A percentile compares a stretch with the other conserved stretches of the same genome.
These are phyloP conservation scores for Onychostruthus taczanowskii DNA, from an alignment of 2,113 vertebrate species.

Conservation along the genomic window DNA sequence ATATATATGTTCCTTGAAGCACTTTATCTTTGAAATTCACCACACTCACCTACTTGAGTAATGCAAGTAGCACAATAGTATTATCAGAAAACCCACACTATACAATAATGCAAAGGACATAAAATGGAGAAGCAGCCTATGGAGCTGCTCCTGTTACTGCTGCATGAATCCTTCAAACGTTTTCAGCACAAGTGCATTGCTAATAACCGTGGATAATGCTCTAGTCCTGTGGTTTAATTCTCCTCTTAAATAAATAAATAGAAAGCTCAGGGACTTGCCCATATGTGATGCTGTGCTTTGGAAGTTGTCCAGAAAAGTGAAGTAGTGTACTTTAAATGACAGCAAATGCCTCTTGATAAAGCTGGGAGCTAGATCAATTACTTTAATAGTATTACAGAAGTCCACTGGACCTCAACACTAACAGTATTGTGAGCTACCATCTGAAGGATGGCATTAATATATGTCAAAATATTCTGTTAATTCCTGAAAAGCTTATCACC, in stretches of 20 bases:
- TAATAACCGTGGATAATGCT: neutral
- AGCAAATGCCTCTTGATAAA: neutral
- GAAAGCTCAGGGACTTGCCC: neutral
- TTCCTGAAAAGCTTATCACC: slow-evolving; percentile 11
- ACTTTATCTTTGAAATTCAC: neutral
- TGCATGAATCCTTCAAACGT: neutral
- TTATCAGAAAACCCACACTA: neutral
- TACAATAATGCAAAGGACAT: neutral
- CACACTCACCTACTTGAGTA: neutral
- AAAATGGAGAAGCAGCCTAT: neutral
- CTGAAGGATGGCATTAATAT: neutral
- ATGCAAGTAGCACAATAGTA: neutral
- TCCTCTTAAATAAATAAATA: slow-evolving; percentile 24
- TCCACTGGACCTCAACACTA: neutral
- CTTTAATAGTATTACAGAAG: neutral
- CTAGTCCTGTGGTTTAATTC: neutral
- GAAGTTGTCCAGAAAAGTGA: slow-evolving; percentile 6
- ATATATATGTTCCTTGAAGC: neutral
- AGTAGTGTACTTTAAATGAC: neutral
- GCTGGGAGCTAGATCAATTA: neutral
- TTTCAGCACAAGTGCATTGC: neutral
- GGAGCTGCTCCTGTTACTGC: neutral
- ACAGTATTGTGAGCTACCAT: neutral
- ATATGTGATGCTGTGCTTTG: neutral
- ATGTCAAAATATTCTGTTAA: slow-evolving; percentile 4